These are phyloP conservation scores for Strigamia crassipes DNA, from an alignment of 2,888 invertebrate genomes.

Conservation along the genomic window DNA sequence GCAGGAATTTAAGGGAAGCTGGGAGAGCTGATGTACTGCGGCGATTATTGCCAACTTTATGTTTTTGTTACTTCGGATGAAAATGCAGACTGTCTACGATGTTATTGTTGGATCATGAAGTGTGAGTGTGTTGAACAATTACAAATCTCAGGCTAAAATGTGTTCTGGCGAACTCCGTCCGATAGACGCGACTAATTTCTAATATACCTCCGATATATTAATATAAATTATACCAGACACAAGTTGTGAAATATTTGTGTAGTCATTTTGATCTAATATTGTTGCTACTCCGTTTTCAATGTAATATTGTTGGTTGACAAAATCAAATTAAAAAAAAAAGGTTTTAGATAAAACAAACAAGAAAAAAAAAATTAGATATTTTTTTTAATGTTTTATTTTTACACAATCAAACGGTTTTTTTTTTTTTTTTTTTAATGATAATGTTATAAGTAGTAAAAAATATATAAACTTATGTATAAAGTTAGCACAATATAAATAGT, in stretches of 20 bases:
- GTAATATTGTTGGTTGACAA: conserved; percentile 13
- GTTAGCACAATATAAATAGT: neutral
- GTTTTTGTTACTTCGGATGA: too few species aligned
- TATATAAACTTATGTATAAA: neutral
- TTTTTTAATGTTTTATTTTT: neutral
- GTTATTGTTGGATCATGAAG: neutral
- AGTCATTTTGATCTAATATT: conserved; percentile 34
- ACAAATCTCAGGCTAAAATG: conserved; percentile 19
- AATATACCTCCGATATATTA: conserved; percentile 36
- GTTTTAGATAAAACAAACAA: neutral
- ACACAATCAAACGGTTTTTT: neutral
- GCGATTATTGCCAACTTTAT: too few species aligned
- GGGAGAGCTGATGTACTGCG: too few species aligned
- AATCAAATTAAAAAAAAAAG: neutral
- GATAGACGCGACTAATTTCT: conserved; percentile 22
- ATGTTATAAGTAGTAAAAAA: neutral
- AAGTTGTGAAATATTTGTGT: conserved; percentile 2
- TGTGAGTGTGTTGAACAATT: neutral
- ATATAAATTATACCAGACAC: too few species aligned
- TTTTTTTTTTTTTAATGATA: too few species aligned
- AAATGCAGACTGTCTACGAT: neutral
- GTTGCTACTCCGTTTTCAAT: conserved; percentile 17
- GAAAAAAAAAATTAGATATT: neutral
- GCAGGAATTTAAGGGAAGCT: too few species aligned
- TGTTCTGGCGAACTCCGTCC: neutral